Conservation (phyloP, 92 coral and sea anemone genomes). For the Actinernus sp. region DNA sequence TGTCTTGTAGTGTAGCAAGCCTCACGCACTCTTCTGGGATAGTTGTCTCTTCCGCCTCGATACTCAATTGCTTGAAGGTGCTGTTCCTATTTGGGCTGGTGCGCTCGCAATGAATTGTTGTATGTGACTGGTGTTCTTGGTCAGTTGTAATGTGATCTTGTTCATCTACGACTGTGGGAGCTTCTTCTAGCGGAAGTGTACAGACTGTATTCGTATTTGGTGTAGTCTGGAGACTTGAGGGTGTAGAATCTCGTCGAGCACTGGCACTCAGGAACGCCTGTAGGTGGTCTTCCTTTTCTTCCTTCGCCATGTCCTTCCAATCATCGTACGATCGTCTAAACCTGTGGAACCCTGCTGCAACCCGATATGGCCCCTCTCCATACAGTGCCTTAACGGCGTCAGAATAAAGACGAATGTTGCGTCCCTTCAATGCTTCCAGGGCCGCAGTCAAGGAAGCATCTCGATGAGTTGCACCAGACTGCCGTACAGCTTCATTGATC, state of each 20-base stretch:
- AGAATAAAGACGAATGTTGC: constrained; percentile 22
- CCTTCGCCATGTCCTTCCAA: constrained; percentile 33
- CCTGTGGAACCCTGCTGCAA: constrained; percentile 8
- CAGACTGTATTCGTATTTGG: too few species aligned
- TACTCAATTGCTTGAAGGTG: neutral
- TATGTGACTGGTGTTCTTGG: too few species aligned
- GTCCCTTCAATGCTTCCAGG: constrained; percentile 14
- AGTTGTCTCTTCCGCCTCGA: constrained; percentile 18
- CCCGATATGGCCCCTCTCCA: constrained; percentile 54
- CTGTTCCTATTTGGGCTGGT: neutral
- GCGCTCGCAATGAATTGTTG: neutral
- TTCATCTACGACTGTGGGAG: too few species aligned
- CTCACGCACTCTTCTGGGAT: constrained; percentile 8
- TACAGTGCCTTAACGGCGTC: constrained; percentile 52
- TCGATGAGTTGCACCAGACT: constrained; percentile 30
- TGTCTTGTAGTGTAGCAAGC: neutral
- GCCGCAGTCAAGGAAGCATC: constrained; percentile 35
- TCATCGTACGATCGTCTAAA: constrained; percentile 14
- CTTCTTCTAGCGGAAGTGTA: constrained; percentile 1
- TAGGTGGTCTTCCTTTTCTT: constrained; percentile 10
- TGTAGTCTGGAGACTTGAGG: too few species aligned
- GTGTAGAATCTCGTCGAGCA: too few species aligned
- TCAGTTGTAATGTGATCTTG: too few species aligned
- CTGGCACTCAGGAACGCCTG: constrained; percentile 34
- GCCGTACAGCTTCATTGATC: constrained; percentile 33